Conservation (phyloP, 2,888 invertebrate species). For the Tenthredo amoena region DNA sequence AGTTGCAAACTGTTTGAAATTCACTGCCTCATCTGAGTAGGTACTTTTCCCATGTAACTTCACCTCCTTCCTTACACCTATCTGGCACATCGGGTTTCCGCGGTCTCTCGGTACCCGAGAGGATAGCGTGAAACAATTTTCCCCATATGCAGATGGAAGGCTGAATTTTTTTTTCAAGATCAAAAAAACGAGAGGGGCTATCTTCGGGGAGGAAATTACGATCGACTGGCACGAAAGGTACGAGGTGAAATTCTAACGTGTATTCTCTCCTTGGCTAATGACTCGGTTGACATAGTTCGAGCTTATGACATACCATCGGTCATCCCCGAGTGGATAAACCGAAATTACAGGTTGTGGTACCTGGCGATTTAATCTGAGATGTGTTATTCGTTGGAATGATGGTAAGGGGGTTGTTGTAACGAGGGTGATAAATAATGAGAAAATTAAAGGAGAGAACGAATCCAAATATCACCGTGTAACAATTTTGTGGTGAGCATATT, state of each 20-base stretch:
- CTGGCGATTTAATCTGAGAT: background rate
- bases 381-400: background rate
- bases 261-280: background rate
- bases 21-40: constrained; percentile 5
- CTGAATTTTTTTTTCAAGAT: too few relatives aligned
- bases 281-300: constrained; percentile 7
- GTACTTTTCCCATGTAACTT: constrained; percentile 21
- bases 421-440: background rate
- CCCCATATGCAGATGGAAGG: background rate
- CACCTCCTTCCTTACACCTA: background rate
- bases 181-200: too few relatives aligned
- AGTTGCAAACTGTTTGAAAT: constrained; percentile 40
- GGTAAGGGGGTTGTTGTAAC: background rate
- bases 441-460: too few relatives aligned
- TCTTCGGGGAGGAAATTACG: too few relatives aligned
- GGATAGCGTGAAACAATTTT: background rate
- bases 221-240: too few relatives aligned
- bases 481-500: too few relatives aligned
- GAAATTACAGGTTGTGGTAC: background rate
- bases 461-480: too few relatives aligned
- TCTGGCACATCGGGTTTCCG: background rate
- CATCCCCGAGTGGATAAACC: background rate
- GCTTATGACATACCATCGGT: background rate
- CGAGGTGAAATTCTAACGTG: too few relatives aligned
- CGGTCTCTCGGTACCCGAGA: background rate